Evolutionary conservation across 2,113 vertebrate genomes (phyloP).

Genomic region (Puma concolor): DNA sequence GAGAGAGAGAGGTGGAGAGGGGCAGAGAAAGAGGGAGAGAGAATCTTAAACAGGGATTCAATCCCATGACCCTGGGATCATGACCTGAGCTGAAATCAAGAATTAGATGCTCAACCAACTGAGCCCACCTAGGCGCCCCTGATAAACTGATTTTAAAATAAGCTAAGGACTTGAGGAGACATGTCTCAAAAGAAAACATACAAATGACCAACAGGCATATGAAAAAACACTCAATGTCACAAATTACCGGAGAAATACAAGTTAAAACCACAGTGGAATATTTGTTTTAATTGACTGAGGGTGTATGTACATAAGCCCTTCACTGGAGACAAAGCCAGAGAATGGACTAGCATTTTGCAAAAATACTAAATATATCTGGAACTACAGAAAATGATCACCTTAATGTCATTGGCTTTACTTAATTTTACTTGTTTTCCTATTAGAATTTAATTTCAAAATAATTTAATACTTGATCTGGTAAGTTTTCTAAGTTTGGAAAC

Average conservation of each 20-base stretch:
- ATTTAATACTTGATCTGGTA: not conserved
- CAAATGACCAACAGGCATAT: not conserved
- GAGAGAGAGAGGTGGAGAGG: no score
- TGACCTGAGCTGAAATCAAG: no score
- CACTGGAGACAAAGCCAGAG: not conserved
- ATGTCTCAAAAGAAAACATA: not conserved
- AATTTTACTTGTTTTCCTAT: not conserved
- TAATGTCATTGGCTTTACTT: not conserved
- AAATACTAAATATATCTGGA: not conserved
- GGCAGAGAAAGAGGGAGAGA: no score
- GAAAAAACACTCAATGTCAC: not conserved
- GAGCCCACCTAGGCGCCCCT: no score
- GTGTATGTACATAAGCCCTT: not conserved
- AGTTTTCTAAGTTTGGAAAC: not conserved
- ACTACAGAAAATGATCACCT: not conserved
- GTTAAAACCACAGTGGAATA: not conserved
- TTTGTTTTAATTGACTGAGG: not conserved
- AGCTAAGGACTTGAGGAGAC: not conserved
- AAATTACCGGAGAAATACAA: not conserved
- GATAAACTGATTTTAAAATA: not conserved
- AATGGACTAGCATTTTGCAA: not conserved
- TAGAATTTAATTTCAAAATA: not conserved
- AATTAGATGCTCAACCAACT: no score
- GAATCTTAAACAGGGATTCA: no score
- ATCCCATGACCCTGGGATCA: no score